phyloP scores from a whole-genome alignment of 1,140 invertebrate genomes.

The Drosophila orosa region DNA sequence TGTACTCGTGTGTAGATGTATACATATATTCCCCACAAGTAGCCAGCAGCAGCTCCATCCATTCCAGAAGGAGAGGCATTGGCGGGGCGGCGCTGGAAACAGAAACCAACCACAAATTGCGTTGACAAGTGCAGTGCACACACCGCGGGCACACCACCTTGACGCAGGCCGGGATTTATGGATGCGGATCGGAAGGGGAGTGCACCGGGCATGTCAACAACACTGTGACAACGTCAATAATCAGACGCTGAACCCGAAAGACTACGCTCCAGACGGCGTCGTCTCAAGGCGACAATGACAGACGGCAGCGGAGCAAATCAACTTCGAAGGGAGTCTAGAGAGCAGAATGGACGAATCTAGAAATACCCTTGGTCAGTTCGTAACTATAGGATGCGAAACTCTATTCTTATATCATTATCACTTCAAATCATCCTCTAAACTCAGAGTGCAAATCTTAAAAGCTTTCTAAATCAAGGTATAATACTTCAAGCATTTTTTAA shows the following conservation, averaged over 20 bases:
- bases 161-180: conserved; percentile 65
- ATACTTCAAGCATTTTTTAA: not conserved
- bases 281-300: conserved; percentile 74
- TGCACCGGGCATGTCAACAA: conserved; percentile 66
- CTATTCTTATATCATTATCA: no score
- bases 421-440: not conserved
- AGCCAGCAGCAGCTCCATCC: conserved; percentile 41
- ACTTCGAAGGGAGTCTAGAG: conserved; percentile 16
- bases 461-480: not conserved
- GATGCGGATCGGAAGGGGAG: conserved; percentile 30
- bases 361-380: conserved; percentile 21
- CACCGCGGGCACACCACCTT: conserved; percentile 46
- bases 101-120: conserved; percentile 63
- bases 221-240: conserved; percentile 73
- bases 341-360: not conserved
- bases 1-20: not conserved
- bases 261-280: conserved; percentile 40
- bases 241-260: conserved; percentile 75
- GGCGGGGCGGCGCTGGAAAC: not conserved
- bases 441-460: no score
- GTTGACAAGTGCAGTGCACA: conserved; percentile 81
- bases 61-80: not conserved
- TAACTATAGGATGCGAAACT: not conserved
- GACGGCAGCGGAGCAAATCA: conserved; percentile 37
- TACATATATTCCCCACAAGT: conserved; percentile 55